phyloP scores from a whole-genome alignment of 64 coral and sea anemone species.

The Platygyra sinensis region DNA sequence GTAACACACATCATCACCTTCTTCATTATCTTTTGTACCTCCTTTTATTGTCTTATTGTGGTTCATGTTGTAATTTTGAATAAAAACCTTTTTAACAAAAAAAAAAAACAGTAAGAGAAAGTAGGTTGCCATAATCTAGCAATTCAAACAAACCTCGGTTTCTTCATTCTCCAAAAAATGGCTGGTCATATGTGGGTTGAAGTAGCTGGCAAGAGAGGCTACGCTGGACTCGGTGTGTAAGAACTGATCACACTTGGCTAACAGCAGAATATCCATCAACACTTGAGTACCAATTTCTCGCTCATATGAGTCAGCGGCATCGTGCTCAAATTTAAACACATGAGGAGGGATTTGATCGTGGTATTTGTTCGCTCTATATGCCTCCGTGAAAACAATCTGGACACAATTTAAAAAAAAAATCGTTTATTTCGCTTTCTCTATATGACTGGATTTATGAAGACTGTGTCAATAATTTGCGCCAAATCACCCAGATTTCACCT shows the following conservation, averaged over 20 bases:
- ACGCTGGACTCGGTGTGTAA: slow-evolving; percentile 17
- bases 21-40: no score
- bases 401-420: no score
- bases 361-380: slow-evolving; percentile 19
- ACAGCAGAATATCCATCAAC: slow-evolving; percentile 31
- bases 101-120: no score
- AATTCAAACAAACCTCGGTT: background rate
- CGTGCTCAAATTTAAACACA: slow-evolving; percentile 8
- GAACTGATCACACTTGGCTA: background rate
- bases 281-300: slow-evolving; percentile 63
- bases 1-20: no score
- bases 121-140: no score
- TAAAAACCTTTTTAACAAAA: no score
- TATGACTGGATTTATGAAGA: no score
- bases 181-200: slow-evolving; percentile 64
- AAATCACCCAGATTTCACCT: no score
- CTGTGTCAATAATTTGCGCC: no score
- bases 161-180: slow-evolving; percentile 15
- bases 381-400: slow-evolving; percentile 42
- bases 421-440: no score
- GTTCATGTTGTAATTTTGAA: no score
- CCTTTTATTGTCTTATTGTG: no score
- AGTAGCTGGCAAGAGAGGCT: slow-evolving; percentile 63
- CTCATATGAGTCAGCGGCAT: slow-evolving; percentile 12
- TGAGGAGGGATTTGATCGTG: slow-evolving; percentile 4